These are phyloP conservation scores for Cinclus cinclus DNA, from an alignment of 2,113 vertebrate genomes.

Conservation along the genomic window DNA sequence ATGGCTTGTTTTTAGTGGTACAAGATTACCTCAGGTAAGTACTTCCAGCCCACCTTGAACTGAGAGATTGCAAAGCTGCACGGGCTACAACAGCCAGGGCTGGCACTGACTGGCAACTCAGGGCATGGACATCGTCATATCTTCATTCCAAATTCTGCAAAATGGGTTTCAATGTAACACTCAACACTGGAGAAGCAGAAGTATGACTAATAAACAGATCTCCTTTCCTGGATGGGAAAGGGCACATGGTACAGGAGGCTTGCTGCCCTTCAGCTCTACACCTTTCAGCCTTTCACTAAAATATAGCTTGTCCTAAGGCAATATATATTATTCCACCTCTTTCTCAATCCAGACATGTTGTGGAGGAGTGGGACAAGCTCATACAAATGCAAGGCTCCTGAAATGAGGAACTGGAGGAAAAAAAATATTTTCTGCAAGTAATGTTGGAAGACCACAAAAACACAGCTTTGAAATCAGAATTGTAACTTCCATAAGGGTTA, in stretches of 20 bases:
- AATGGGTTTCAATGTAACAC: neutral
- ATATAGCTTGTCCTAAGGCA: neutral
- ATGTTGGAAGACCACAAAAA: neutral
- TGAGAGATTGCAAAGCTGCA: neutral
- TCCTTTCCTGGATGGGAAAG: neutral
- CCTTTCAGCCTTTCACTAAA: neutral
- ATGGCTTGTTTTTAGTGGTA: neutral
- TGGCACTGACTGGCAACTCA: neutral
- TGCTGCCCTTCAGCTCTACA: neutral
- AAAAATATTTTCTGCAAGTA: neutral
- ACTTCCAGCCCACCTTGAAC: neutral
- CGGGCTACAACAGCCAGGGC: neutral
- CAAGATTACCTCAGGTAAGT: neutral
- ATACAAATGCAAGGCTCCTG: neutral
- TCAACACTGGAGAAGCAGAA: neutral
- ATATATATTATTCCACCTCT: neutral
- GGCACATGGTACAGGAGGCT: neutral
- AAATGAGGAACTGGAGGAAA: neutral
- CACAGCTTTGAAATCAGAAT: neutral
- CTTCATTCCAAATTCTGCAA: neutral
- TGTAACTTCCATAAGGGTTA: neutral
- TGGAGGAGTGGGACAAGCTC: neutral
- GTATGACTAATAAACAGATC: neutral
- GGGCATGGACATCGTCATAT: rapidly evolving
- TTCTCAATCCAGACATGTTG: neutral